Evolutionary conservation across 2,113 vertebrate genomes (phyloP).

Genomic region (Brachionichthys hirsutus): DNA sequence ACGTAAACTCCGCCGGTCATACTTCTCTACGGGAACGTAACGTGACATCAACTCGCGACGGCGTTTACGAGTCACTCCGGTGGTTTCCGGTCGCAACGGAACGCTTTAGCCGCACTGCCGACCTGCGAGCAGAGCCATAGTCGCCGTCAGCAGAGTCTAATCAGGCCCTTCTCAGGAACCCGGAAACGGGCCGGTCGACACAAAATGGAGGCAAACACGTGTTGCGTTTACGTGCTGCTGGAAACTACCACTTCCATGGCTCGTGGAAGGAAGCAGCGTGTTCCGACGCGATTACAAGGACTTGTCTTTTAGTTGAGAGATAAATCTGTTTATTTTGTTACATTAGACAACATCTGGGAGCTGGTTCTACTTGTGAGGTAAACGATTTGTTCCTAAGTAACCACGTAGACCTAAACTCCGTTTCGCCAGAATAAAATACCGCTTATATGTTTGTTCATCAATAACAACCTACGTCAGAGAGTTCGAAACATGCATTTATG

Average conservation of each 20-base stretch:
- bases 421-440: no score
- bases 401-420: no score
- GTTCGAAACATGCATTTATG: no score
- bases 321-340: no score
- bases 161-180: slow-evolving; percentile 64
- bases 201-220: slow-evolving; percentile 76
- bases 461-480: no score
- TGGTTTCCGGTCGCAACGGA: neutral
- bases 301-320: no score
- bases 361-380: no score
- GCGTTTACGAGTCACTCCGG: neutral
- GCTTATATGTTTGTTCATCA: no score
- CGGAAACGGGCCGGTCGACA: slow-evolving; percentile 66
- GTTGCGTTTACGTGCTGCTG: slow-evolving; percentile 35
- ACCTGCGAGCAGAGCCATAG: slow-evolving; percentile 45
- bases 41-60: neutral
- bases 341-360: no score
- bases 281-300: no score
- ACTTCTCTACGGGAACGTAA: neutral
- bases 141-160: slow-evolving; percentile 46
- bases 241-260: neutral
- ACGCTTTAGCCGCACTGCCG: slow-evolving; percentile 55
- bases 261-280: no score
- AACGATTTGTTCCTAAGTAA: no score
- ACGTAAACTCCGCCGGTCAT: neutral